phyloP scores from a whole-genome alignment of 2,797 vertebrate genomes.

The Acanthornis magna region DNA sequence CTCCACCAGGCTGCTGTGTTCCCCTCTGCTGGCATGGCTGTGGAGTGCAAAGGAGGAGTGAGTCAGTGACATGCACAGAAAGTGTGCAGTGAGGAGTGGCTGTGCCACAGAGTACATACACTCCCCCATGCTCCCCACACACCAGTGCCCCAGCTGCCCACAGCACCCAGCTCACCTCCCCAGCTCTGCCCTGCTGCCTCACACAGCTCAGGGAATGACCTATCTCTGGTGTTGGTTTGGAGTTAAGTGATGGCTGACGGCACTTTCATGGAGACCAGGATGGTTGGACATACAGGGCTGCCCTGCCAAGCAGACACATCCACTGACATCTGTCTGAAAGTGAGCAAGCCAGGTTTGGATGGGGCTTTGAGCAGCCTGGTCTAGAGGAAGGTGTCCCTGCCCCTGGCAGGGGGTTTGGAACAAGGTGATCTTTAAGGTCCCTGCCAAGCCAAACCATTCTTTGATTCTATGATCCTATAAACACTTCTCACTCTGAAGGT shows the following conservation, averaged over 20 bases:
- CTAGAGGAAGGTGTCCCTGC: not conserved
- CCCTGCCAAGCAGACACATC: not conserved
- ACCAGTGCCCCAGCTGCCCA: not conserved
- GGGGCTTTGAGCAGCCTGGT: not conserved
- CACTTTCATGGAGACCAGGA: no score
- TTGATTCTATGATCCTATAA: not conserved
- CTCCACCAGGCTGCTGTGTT: not conserved
- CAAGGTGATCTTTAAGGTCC: not conserved
- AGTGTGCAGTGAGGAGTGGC: not conserved
- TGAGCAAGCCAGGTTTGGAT: not conserved
- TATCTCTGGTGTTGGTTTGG: accelerated
- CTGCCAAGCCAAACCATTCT: not conserved
- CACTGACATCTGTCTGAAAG: not conserved
- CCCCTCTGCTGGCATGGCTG: not conserved
- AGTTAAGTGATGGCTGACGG: not conserved
- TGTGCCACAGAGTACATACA: not conserved
- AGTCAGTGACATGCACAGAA: accelerated
- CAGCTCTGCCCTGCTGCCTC: not conserved
- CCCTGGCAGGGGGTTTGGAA: not conserved
- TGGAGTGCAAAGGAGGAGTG: not conserved
- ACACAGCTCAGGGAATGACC: not conserved
- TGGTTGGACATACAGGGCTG: accelerated
- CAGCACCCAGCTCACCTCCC: not conserved
- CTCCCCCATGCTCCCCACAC: not conserved
- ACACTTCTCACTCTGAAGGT: not conserved